phyloP scores from a whole-genome alignment of 1,140 invertebrate genomes.

The Pseudoatta argentina region DNA sequence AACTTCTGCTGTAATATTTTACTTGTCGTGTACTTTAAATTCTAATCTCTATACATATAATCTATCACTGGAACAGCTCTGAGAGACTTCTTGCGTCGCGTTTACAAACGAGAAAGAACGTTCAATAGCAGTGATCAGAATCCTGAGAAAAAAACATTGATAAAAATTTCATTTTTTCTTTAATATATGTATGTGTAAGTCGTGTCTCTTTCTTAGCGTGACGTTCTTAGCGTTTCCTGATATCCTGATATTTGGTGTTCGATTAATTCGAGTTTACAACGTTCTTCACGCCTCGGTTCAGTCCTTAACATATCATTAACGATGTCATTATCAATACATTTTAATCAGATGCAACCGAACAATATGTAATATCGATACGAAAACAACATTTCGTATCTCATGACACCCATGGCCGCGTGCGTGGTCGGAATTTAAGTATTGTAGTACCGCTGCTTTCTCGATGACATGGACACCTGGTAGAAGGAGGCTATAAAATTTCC shows the following conservation, averaged over 20 bases:
- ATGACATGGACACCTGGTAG: conserved; percentile 73
- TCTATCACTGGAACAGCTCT: background rate
- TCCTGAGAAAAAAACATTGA: background rate
- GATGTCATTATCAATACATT: conserved; percentile 54
- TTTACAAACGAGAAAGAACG: background rate
- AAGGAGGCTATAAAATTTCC: conserved; percentile 80
- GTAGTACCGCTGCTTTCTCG: background rate
- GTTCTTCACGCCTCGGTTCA: conserved; percentile 79
- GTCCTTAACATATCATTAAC: conserved; percentile 71
- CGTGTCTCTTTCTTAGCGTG: conserved; percentile 13
- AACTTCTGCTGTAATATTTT: background rate
- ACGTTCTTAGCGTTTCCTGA: conserved; percentile 55
- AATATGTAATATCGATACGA: background rate
- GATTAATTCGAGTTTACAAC: conserved; percentile 84
- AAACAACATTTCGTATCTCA: background rate
- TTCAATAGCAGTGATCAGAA: background rate
- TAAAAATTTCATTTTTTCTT: conserved; percentile 77
- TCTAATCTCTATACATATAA: background rate
- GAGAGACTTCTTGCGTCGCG: background rate
- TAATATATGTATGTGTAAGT: conserved; percentile 37
- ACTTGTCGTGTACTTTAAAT: background rate
- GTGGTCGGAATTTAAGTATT: conserved; percentile 14
- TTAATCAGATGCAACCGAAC: background rate
- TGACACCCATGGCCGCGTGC: too few relatives aligned
- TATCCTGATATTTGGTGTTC: conserved; percentile 73